Evolutionary conservation across 2,113 vertebrate genomes (phyloP).

Genomic region (Recurvirostra avosetta): DNA sequence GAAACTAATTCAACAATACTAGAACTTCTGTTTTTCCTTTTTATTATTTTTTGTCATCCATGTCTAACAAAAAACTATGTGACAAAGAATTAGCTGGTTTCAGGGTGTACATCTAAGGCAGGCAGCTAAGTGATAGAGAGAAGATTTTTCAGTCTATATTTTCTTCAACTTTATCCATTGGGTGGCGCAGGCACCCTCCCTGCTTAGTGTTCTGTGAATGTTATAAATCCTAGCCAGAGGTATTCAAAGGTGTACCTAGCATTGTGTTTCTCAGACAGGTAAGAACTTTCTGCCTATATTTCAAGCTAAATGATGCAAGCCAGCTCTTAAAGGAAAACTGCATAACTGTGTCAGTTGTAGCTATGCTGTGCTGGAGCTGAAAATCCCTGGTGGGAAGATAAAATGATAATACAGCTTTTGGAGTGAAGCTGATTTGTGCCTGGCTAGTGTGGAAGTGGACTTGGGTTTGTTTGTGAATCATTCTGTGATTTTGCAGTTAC

Average conservation of each 20-base stretch:
- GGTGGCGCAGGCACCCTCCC: neutral
- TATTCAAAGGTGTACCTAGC: neutral
- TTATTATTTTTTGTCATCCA: neutral
- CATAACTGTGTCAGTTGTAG: neutral
- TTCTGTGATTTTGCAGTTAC: neutral
- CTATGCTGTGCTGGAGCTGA: neutral
- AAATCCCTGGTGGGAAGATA: neutral
- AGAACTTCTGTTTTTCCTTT: neutral
- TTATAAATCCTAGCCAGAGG: neutral
- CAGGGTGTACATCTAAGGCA: neutral
- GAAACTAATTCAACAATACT: neutral
- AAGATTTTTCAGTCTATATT: neutral
- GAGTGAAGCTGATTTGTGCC: neutral
- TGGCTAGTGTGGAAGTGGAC: neutral
- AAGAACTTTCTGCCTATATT: neutral
- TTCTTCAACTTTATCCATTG: neutral
- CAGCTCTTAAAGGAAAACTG: neutral
- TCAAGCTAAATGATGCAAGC: neutral
- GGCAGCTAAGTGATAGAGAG: neutral
- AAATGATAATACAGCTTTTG: neutral
- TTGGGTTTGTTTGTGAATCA: neutral
- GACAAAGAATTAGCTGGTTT: neutral
- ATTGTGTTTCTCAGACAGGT: neutral
- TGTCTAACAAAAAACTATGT: neutral
- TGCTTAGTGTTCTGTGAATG: neutral